phyloP scores from a whole-genome alignment of 2,797 vertebrate species.

The Protonibea diacanthus region DNA sequence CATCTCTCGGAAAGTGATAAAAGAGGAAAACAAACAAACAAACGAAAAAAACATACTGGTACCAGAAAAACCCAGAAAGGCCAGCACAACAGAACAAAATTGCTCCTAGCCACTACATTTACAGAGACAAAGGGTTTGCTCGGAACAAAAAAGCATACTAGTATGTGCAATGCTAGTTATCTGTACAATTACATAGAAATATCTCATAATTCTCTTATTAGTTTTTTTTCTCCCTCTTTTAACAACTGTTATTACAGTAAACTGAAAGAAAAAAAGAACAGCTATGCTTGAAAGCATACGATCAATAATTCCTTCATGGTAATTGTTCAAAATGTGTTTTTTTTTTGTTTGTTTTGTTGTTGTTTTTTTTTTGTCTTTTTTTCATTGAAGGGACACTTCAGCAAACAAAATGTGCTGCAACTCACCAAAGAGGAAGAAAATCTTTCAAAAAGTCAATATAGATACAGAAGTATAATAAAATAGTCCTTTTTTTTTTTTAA shows the following conservation, averaged over 20 bases:
- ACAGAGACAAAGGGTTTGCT: constrained; percentile 93
- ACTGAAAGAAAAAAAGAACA: constrained; percentile 88
- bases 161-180: constrained; percentile 98
- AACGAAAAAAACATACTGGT: constrained; percentile 82
- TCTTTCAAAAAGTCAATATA: constrained; percentile 86
- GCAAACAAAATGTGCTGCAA: constrained; percentile 86
- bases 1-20: constrained; percentile 76
- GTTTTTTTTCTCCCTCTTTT: constrained; percentile 86
- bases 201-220: constrained; percentile 94
- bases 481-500: constrained; percentile 78
- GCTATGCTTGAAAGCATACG: constrained; percentile 90
- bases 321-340: constrained; percentile 81
- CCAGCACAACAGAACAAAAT: constrained; percentile 93
- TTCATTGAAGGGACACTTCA: constrained; percentile 83
- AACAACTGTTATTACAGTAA: constrained; percentile 95
- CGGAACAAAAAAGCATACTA: constrained; percentile 94
- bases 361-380: constrained; percentile 50
- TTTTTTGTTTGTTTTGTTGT: constrained; percentile 48
- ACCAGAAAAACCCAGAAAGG: constrained; percentile 92
- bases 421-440: constrained; percentile 86
- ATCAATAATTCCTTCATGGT: constrained; percentile 88
- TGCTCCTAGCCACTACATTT: constrained; percentile 92
- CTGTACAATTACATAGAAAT: constrained; percentile 99
- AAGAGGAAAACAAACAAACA: constrained; percentile 55
- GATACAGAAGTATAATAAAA: constrained; percentile 90